Evolutionary conservation across 2,888 invertebrate genomes (phyloP), one percentile per base, ranked within the genome.

Genomic region (Hirtodrosophila trivittata): DNA sequence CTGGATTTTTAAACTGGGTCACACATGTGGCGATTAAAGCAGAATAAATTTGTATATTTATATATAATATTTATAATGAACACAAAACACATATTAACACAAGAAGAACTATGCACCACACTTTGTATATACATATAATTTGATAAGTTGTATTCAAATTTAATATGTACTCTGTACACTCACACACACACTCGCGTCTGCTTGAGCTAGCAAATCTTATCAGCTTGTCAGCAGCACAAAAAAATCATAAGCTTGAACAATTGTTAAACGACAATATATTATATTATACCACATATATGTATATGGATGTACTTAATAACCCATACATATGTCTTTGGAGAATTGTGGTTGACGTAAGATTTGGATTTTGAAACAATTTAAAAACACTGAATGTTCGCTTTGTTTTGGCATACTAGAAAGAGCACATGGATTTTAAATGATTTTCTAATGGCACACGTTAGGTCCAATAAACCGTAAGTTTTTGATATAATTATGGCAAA

Each of bases 11-110:
- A 64, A 81, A 84, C 66, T 86, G 59, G 82, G 82, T 82, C 82
- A 82, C 85, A 86, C 77, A 82, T 82, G 85, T 70, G 82, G 85
- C 70, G 80, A 80, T 80, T 80, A 83, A 83, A 65, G 60, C 83
- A 56, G 58, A 83, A 86, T 76, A 60, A 45, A 47, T 56, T 52
- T 52, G 10, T 54, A 37, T 46, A 21, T 30, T 8, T 28, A 33
- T 45, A 30, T 73, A 28, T 57, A 45, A 43, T 59, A 69, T 69
- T 63, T 73, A 64, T 70, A 67, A 55, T 66, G 41, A 65, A 8
- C 33, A 59, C 52, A 45, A 33, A n/a, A 56, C 33, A 57, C 47
- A 55, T 56, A 64, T 37, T 41, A 35, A 47, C 52, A 59, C 43
- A 38, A n/a, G n/a, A 43, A 68, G 66, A 77, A 67, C 59, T 68